Base-by-base conservation (phyloP, 2,113 vertebrate genomes). In the Chlorodrepanis virens region DNA sequence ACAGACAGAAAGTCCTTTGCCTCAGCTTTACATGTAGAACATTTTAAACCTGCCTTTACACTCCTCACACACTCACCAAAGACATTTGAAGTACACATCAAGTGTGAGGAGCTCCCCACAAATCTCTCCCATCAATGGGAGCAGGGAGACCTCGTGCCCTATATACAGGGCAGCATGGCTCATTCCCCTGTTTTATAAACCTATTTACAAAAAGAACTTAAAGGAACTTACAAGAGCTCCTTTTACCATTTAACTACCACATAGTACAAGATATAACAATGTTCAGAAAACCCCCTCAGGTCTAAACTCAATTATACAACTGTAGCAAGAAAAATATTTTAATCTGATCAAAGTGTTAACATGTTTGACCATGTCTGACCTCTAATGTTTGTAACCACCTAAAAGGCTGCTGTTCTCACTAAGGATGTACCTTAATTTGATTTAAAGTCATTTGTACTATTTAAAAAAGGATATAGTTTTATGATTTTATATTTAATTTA, bases 311-410 rank as follows among this genome's bases (percentile, higher is more conserved):
- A 97, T 97, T 97, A 98, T 78, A 96, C 94, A 96, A 96, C 94
- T 92, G 96, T 90, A 96, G 94, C 96, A 96, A 97, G 95, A 94
- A 97, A 96, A 97, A 96, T 94, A 94, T 94, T 95, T 97, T 97
- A 97, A 97, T 92, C 97, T 97, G 96, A 97, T 96, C 94, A 97
- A 97, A 97, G 97, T 95, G 96, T 97, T 96, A 96, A 98, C 97
- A 97, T 96, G 97, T 97, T 97, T 97, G 94, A 97, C 96, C 94
- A 97, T 96, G 97, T 97, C 96, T 97, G 94, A 97, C 96, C 94
- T 96, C 93, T 95, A 87, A 96, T 87, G 92, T 95, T 94, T 96
- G 87, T 94, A 97, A 97, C 96, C 95, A 97, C 96, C 96, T 97
- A 86, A 98, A 97, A 97, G 96, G 76, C 70, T 95, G 86, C 89